Evolutionary conservation across 2,888 invertebrate species (phyloP).

Genomic region (Cremastinae sp.): DNA sequence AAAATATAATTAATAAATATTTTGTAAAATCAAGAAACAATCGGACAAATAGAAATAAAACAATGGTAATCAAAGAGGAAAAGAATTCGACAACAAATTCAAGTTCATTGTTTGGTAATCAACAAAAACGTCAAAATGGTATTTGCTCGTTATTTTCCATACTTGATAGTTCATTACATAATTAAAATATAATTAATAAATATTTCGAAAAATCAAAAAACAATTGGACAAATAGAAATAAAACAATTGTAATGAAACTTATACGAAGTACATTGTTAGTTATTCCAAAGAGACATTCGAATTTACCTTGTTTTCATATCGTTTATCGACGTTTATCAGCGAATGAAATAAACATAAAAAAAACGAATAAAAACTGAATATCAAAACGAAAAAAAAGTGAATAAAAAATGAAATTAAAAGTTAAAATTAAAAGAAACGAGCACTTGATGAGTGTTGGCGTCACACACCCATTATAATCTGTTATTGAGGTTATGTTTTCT

Average conservation of each 20-base stretch:
- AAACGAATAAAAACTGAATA: constrained; percentile 1
- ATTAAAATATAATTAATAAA: too few species aligned
- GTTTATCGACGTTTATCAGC: background rate
- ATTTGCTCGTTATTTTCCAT: too few species aligned
- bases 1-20: too few species aligned
- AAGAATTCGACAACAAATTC: background rate
- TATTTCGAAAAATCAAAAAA: too few species aligned
- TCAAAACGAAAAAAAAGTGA: background rate
- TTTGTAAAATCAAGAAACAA: too few species aligned
- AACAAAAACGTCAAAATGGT: too few species aligned
- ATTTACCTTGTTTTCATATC: constrained; percentile 55
- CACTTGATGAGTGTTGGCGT: constrained; percentile 35
- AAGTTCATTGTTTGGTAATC: background rate
- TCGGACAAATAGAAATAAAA: background rate
- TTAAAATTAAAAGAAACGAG: constrained; percentile 42
- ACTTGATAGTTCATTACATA: too few species aligned
- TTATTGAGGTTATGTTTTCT: background rate
- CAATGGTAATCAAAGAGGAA: background rate
- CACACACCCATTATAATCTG: constrained; percentile 48
- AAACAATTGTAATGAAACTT: background rate
- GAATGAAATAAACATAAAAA: constrained; percentile 14
- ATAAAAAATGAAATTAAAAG: constrained; percentile 39
- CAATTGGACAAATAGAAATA: background rate
- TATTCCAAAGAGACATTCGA: background rate
- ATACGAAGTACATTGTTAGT: background rate